These are phyloP conservation scores for Pomacea maculata DNA, from an alignment of 1,140 invertebrate species.

Conservation along the genomic window DNA sequence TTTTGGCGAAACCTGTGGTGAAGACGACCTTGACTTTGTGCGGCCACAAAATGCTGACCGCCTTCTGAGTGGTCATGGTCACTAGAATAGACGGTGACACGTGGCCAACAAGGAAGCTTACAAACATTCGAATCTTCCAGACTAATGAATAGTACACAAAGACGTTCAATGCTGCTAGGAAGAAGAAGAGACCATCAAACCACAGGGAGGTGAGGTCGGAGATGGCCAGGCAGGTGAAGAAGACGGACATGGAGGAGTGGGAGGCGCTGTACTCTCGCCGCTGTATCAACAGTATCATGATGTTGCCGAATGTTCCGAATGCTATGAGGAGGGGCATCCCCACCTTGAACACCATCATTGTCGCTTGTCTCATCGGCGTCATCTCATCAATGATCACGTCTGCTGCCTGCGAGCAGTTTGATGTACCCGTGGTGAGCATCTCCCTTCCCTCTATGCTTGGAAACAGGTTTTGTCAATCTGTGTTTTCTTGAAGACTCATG, in stretches of 20 bases:
- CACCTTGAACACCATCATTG: not conserved
- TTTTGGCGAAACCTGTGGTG: not conserved
- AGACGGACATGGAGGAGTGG: not conserved
- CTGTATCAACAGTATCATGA: not conserved
- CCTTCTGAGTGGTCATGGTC: not conserved
- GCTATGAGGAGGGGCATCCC: not conserved
- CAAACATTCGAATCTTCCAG: not conserved
- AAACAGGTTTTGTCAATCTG: no score
- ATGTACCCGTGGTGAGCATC: no score
- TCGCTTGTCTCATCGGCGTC: no score
- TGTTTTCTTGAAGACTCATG: no score
- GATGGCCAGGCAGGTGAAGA: not conserved
- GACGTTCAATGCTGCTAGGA: not conserved
- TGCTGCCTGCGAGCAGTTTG: no score
- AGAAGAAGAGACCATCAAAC: not conserved
- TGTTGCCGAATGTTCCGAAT: not conserved
- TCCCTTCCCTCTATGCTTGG: no score
- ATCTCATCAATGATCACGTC: no score
- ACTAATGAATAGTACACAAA: not conserved
- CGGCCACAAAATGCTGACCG: not conserved
- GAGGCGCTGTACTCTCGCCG: not conserved
- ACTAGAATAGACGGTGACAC: not conserved
- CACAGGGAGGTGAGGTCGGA: not conserved
- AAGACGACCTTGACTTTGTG: not conserved
- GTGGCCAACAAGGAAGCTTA: not conserved